Percentiles rank a stretch among this genome's conserved stretches.
Conservation (phyloP, 2,888 invertebrate species). For the Digitonthophagus gazella region DNA sequence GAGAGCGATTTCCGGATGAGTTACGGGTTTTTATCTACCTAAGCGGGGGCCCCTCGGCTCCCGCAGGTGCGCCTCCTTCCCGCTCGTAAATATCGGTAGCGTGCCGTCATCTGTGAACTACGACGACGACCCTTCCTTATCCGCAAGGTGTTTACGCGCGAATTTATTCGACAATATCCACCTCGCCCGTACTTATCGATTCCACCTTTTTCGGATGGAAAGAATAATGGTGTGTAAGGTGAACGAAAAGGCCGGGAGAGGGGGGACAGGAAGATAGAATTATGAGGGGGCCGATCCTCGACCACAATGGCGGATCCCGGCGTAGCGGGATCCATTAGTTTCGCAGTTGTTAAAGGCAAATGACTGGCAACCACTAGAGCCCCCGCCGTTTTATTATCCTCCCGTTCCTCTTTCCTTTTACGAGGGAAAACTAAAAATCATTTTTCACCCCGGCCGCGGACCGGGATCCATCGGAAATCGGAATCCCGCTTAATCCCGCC, state of each 20-base stretch:
- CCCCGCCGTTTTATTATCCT: background rate
- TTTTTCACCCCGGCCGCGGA: background rate
- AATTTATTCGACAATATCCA: background rate
- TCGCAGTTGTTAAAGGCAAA: conserved; percentile 50
- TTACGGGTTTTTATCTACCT: conserved; percentile 53
- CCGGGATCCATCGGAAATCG: background rate
- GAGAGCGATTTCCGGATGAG: conserved; percentile 52
- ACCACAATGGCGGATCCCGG: conserved; percentile 27
- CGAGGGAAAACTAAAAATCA: background rate
- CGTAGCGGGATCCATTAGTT: conserved; percentile 47
- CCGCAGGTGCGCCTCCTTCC: conserved; percentile 49
- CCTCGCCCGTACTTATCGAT: conserved; percentile 7
- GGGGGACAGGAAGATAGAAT: background rate
- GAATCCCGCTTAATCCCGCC: background rate
- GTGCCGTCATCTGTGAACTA: conserved; percentile 52
- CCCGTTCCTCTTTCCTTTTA: background rate
- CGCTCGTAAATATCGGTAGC: conserved; percentile 53
- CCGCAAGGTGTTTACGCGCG: background rate
- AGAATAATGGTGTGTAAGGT: conserved; percentile 15
- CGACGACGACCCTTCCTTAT: conserved; percentile 29
- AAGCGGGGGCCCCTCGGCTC: conserved; percentile 44
- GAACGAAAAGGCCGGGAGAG: background rate
- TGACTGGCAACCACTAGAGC: conserved; percentile 39
- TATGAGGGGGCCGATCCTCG: conserved; percentile 3
- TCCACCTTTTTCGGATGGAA: conserved; percentile 2